Evolutionary conservation across 1,140 invertebrate species (phyloP).

Genomic region (Scaptomyza hsui): DNA sequence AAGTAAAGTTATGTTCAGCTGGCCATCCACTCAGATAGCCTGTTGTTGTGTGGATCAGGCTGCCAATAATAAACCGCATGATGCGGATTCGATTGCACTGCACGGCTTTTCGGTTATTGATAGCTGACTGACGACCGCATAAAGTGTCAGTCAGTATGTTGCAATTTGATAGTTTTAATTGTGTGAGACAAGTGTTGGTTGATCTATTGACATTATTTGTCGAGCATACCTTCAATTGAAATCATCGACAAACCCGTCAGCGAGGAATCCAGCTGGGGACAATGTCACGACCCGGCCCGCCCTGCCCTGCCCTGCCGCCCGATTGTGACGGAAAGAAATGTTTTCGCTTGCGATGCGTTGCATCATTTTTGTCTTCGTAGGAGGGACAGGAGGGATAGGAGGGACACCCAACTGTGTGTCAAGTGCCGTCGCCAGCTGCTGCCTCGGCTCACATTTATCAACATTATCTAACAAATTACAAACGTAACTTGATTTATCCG

Average conservation of each 20-base stretch:
- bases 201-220: constrained; percentile 75
- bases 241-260: constrained; percentile 45
- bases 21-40: neutral
- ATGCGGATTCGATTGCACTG: constrained; percentile 62
- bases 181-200: constrained; percentile 53
- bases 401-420: constrained; percentile 60
- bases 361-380: constrained; percentile 36
- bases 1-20: too few species aligned
- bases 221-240: constrained; percentile 58
- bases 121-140: constrained; percentile 61
- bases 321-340: constrained; percentile 30
- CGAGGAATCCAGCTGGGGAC: constrained; percentile 27
- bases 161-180: constrained; percentile 67
- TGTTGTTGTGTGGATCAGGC: neutral
- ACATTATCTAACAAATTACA: constrained; percentile 84
- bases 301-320: neutral
- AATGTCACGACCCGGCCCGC: constrained; percentile 27
- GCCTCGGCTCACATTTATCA: constrained; percentile 72
- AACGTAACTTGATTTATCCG: constrained; percentile 84
- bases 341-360: constrained; percentile 23
- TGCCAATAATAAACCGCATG: constrained; percentile 60
- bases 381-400: constrained; percentile 7
- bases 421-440: constrained; percentile 38
- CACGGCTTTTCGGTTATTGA: constrained; percentile 59
- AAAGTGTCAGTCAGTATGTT: constrained; percentile 32